Evolutionary conservation across 2,113 vertebrate genomes (phyloP), one percentile per base, ranked within the genome.

Genomic region (Sporophila hypoxantha): DNA sequence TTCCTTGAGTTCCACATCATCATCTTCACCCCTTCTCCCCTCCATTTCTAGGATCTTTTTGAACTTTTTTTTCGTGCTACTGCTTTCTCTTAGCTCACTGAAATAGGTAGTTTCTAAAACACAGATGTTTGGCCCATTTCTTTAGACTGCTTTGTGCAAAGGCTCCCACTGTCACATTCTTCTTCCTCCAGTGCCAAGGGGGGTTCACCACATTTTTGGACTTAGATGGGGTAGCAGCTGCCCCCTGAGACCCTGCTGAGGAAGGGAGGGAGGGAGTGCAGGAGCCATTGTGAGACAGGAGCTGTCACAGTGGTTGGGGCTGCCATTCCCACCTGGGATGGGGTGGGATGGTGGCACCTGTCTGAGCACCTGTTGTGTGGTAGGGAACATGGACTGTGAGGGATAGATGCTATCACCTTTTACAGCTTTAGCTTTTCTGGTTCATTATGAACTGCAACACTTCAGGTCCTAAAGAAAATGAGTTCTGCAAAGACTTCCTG

Each of bases 241-340:
- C 13, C 19, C 17, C 2, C 0, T 47, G 30, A 57, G 57, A 44
- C 23, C 26, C 27, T 69, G n/a, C 34, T 1, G 0, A 37, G 36
- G 21, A 17, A 61, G 12, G 7, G 21, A 61, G 10, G 9, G 23
- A 25, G 18, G 8, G 26, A 21, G 13, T 0, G 1, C 13, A 9
- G 12, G 32, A 77, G 29, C 21, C 0, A 0, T 5, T 6, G 1
- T 41, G 29, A 27, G 27, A 23, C 0, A 0, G 47, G 32, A 55
- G 36, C 39, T 2, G 2, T 27, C 12, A 8, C 26, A 30, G 23
- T 46, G 32, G 8, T 68, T 67, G 46, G 37, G 44, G 7, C 29
- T 82, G 23, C 26, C 11, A 4, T 66, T 93, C 46, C 29, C 4
- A 1, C 56, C 10, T 84, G 34, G 56, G 22, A 12, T 47, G 20